A percentile compares a stretch with the other conserved stretches of the same genome.
phyloP scores from a whole-genome alignment of 92 coral and sea anemone species.

The Epizoanthus illoricatus region DNA sequence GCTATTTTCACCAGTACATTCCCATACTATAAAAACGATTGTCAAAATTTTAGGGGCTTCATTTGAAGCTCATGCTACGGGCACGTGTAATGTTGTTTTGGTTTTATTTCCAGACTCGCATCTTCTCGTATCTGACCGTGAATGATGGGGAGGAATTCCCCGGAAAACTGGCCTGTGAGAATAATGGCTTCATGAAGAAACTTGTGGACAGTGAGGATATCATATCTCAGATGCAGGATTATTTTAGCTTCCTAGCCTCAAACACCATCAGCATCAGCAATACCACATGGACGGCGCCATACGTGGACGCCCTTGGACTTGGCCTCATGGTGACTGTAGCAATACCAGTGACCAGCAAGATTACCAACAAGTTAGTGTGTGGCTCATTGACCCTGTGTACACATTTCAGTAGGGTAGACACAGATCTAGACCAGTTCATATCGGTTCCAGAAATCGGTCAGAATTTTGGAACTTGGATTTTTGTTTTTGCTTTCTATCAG shows the following conservation, averaged over 20 bases:
- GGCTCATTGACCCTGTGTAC: background rate
- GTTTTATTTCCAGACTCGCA: conserved; percentile 67
- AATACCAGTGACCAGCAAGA: conserved; percentile 85
- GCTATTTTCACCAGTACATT: too few relatives aligned
- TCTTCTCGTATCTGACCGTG: conserved; percentile 87
- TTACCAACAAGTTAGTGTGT: conserved; percentile 79
- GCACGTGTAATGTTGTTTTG: background rate
- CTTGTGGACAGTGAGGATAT: conserved; percentile 82
- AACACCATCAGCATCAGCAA: conserved; percentile 87
- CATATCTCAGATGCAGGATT: conserved; percentile 98
- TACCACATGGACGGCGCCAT: conserved; percentile 97
- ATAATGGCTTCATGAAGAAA: conserved; percentile 95
- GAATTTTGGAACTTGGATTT: too few relatives aligned
- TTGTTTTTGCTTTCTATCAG: too few relatives aligned
- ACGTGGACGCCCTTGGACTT: conserved; percentile 92
- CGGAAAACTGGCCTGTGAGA: conserved; percentile 94
- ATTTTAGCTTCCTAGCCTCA: conserved; percentile 94
- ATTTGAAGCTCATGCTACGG: too few relatives aligned
- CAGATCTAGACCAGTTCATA: background rate
- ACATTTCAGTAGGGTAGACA: background rate
- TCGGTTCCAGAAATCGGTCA: background rate
- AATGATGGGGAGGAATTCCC: conserved; percentile 94
- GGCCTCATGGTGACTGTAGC: conserved; percentile 99
- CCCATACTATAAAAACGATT: too few relatives aligned
- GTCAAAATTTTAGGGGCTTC: too few relatives aligned